These are phyloP conservation scores for Nymphalis urticae DNA, from an alignment of 2,888 invertebrate genomes.

Conservation along the genomic window DNA sequence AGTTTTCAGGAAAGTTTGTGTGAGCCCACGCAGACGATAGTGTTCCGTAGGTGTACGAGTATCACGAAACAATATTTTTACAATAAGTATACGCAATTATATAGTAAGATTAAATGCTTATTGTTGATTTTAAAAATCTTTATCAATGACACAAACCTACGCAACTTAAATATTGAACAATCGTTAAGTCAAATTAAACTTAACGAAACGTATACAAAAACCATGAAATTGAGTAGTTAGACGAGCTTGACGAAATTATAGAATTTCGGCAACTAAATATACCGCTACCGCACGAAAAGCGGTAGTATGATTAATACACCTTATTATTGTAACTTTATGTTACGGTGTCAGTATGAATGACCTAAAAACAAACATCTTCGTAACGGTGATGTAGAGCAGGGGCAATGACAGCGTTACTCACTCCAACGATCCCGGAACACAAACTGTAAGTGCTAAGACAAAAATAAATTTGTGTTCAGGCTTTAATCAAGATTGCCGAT, in stretches of 20 bases:
- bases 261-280: neutral
- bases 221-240: no score
- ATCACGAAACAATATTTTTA: neutral
- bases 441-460: slow-evolving; percentile 22
- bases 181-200: no score
- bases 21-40: neutral
- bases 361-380: slow-evolving; percentile 40
- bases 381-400: slow-evolving; percentile 44
- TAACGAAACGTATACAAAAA: no score
- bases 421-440: slow-evolving; percentile 27
- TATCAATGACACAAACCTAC: no score
- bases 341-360: slow-evolving; percentile 39
- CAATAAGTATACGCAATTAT: no score
- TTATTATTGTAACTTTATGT: slow-evolving; percentile 30
- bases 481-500: neutral
- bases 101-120: no score
- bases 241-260: neutral
- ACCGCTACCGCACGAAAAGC: slow-evolving; percentile 1
- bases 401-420: slow-evolving; percentile 44
- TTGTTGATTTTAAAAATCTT: no score
- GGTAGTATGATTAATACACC: slow-evolving; percentile 19
- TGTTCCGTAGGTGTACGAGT: neutral
- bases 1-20: no score
- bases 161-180: no score
- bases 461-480: slow-evolving; percentile 18